Conservation (phyloP, 2,888 invertebrate species). For the Ophion slaviceki region DNA sequence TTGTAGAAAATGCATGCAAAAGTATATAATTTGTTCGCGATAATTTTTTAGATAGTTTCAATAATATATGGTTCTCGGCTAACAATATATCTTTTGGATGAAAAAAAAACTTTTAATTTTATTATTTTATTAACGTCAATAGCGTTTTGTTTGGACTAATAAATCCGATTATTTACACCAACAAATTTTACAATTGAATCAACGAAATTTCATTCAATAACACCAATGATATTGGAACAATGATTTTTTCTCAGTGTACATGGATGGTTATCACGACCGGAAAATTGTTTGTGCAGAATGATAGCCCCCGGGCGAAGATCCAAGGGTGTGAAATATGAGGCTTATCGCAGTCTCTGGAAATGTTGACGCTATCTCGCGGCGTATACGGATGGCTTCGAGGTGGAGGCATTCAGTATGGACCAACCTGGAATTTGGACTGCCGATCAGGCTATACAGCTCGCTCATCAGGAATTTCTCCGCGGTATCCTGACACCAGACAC, state of each 20-base stretch:
- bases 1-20: too few species aligned
- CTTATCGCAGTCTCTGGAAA: conserved; percentile 31
- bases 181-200: too few species aligned
- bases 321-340: conserved; percentile 64
- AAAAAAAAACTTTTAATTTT: too few species aligned
- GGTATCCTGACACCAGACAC: conserved; percentile 52
- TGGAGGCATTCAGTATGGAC: conserved; percentile 45
- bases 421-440: not conserved
- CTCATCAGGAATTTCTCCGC: conserved; percentile 51
- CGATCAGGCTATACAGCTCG: conserved; percentile 43
- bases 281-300: conserved; percentile 22
- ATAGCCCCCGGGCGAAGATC: conserved; percentile 14
- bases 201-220: too few species aligned
- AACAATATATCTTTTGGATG: too few species aligned
- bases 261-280: not conserved
- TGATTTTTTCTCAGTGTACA: not conserved
- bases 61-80: too few species aligned
- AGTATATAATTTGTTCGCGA: too few species aligned
- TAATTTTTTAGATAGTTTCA: too few species aligned
- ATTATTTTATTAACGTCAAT: too few species aligned
- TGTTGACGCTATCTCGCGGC: not conserved
- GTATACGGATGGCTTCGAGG: conserved; percentile 29
- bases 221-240: too few species aligned
- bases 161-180: too few species aligned
- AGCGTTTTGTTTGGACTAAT: too few species aligned